phyloP scores from a whole-genome alignment of 2,888 invertebrate genomes.

The Eilema sororculum region DNA sequence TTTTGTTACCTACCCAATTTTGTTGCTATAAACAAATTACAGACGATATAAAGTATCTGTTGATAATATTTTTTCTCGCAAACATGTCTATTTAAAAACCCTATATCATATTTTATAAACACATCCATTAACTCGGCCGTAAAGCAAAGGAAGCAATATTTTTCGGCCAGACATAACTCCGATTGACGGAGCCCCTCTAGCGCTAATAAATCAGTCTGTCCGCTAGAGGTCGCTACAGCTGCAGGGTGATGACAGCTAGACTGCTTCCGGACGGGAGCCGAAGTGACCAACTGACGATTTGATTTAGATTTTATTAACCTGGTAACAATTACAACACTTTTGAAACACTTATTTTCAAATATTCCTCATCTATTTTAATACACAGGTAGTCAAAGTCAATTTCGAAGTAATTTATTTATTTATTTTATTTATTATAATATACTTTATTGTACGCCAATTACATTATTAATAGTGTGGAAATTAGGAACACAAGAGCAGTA shows the following conservation, averaged over 20 bases:
- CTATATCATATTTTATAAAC: conserved; percentile 33
- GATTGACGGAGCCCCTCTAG: conserved; percentile 25
- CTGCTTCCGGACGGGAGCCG: conserved; percentile 30
- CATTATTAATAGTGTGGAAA: too few species aligned
- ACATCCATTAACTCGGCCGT: conserved; percentile 30
- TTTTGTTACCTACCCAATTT: background rate
- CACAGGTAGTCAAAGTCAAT: too few species aligned
- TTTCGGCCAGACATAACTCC: conserved; percentile 23
- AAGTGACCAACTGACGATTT: conserved; percentile 22
- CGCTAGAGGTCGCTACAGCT: conserved; percentile 29
- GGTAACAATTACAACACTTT: background rate
- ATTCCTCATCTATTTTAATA: too few species aligned
- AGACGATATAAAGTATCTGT: background rate
- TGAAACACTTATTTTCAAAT: background rate
- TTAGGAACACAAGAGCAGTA: too few species aligned
- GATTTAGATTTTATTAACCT: conserved; percentile 19
- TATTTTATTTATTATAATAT: too few species aligned
- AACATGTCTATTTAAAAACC: conserved; percentile 28
- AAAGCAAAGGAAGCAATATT: conserved; percentile 33
- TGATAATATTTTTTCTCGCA: background rate
- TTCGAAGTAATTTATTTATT: too few species aligned
- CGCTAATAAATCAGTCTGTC: conserved; percentile 28
- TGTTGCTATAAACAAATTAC: background rate
- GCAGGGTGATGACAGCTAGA: conserved; percentile 30
- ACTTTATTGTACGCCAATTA: too few species aligned